These are phyloP conservation scores for Belgica antarctica DNA, from an alignment of 2,888 invertebrate species.

Conservation along the genomic window DNA sequence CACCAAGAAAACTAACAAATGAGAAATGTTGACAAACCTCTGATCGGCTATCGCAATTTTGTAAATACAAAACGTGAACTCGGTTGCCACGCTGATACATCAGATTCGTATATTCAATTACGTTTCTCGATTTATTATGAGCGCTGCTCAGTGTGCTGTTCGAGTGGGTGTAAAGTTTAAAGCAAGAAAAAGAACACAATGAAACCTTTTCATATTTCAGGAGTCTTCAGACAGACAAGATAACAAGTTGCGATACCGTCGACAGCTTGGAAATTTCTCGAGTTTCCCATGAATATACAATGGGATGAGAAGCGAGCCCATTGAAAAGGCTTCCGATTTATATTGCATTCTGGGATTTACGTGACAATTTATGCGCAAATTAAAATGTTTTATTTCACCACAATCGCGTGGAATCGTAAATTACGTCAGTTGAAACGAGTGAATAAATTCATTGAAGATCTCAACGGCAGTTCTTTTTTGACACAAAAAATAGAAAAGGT, in stretches of 20 bases:
- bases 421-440: slow-evolving; percentile 12
- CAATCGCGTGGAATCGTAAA: neutral
- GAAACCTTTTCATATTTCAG: slow-evolving; percentile 14
- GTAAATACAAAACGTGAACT: neutral
- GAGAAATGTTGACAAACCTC: slow-evolving; percentile 8
- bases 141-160: neutral
- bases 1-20: neutral
- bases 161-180: neutral
- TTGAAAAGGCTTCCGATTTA: neutral
- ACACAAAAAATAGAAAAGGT: neutral
- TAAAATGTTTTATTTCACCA: slow-evolving; percentile 20
- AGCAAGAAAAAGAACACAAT: neutral
- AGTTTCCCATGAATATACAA: slow-evolving; percentile 40
- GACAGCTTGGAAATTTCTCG: neutral
- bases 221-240: slow-evolving; percentile 12
- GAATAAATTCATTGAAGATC: slow-evolving; percentile 36
- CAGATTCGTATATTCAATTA: neutral
- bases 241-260: slow-evolving; percentile 1
- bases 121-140: neutral
- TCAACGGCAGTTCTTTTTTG: neutral
- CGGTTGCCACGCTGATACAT: slow-evolving; percentile 16
- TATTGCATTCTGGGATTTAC: neutral
- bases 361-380: slow-evolving; percentile 43
- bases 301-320: too few relatives aligned
- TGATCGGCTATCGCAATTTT: slow-evolving; percentile 30